These are phyloP conservation scores for Cryptoprocta ferox DNA, from an alignment of 2,797 vertebrate species.

Conservation along the genomic window DNA sequence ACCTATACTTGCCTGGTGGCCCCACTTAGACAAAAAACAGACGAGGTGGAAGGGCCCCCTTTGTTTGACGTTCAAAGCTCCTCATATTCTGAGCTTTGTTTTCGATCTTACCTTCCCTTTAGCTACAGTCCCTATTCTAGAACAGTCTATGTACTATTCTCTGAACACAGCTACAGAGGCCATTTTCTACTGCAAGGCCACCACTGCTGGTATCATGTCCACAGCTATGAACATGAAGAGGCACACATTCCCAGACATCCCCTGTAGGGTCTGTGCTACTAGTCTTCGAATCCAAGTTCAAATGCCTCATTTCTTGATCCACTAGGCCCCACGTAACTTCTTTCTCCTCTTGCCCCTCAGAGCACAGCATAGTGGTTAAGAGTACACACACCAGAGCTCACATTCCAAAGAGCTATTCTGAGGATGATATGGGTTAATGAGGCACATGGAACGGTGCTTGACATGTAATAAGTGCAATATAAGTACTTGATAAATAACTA, in stretches of 20 bases:
- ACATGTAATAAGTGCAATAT: neutral
- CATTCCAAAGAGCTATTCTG: neutral
- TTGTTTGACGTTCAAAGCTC: neutral
- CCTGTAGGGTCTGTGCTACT: too few relatives aligned
- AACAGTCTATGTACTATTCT: neutral
- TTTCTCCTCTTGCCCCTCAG: neutral
- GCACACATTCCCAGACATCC: neutral
- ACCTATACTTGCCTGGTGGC: neutral
- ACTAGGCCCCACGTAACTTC: neutral
- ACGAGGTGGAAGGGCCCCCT: neutral
- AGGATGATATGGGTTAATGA: neutral
- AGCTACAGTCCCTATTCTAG: neutral
- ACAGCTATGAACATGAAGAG: neutral
- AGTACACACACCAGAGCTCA: neutral
- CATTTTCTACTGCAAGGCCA: neutral
- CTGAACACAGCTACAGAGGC: neutral
- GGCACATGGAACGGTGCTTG: neutral
- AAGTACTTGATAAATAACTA: slow-evolving; percentile 14
- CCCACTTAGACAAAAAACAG: neutral
- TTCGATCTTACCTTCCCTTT: neutral
- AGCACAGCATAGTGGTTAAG: neutral
- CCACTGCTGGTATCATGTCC: neutral
- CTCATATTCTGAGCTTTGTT: neutral
- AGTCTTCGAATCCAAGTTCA: neutral
- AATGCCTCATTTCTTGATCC: neutral